Evolutionary conservation across 2,888 invertebrate genomes (phyloP).

Genomic region (Tetragnatha montana): DNA sequence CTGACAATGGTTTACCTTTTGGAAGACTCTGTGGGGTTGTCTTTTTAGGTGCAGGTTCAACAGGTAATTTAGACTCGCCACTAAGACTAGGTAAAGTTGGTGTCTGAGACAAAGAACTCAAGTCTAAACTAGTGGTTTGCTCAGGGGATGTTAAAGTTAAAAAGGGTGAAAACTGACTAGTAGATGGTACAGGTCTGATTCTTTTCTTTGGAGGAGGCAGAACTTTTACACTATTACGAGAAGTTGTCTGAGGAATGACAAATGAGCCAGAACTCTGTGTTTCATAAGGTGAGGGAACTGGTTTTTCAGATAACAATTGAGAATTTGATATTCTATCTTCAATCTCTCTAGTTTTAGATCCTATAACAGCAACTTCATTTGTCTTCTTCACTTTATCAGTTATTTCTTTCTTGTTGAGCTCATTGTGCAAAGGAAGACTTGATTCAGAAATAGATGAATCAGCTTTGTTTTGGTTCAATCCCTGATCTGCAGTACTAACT

Average conservation of each 20-base stretch:
- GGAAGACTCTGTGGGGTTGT: background rate
- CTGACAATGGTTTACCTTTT: conserved; percentile 5
- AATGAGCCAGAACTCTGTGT: background rate
- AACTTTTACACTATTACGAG: conserved; percentile 1
- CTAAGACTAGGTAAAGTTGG: no score
- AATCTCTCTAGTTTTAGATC: background rate
- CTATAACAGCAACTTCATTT: background rate
- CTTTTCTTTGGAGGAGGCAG: conserved; percentile 59
- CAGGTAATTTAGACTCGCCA: no score
- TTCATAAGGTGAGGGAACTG: no score
- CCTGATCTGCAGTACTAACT: background rate
- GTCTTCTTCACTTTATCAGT: background rate
- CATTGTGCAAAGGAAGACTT: background rate
- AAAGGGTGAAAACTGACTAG: conserved; percentile 16
- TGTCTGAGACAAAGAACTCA: background rate
- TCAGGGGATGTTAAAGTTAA: conserved; percentile 35
- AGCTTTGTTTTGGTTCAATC: background rate
- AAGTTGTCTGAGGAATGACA: background rate
- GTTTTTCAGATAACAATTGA: no score
- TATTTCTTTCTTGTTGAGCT: background rate
- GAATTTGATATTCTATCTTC: background rate
- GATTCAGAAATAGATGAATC: background rate
- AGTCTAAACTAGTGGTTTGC: background rate
- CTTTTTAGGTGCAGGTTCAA: background rate
- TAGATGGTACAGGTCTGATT: conserved; percentile 55